Conservation (phyloP, 2,888 invertebrate species). For the Sminthurinus aureus region DNA sequence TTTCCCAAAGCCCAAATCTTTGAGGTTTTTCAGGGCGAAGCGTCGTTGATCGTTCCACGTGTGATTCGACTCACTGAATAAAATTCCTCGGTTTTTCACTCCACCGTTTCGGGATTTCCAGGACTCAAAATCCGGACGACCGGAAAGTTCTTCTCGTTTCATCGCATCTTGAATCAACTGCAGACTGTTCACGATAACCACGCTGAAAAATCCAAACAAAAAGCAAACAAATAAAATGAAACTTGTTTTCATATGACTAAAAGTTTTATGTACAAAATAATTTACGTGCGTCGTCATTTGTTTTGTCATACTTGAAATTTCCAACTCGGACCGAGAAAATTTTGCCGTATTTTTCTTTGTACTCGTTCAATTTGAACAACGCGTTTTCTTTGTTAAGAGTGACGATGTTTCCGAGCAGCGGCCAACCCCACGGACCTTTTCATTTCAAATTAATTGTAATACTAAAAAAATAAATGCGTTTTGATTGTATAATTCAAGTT, state of each 20-base stretch:
- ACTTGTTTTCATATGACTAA: slow-evolving; percentile 3
- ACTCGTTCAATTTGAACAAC: slow-evolving; percentile 44
- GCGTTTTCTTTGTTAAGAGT: slow-evolving; percentile 40
- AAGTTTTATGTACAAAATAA: too few species aligned
- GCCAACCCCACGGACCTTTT: slow-evolving; percentile 53
- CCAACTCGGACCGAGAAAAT: slow-evolving; percentile 51
- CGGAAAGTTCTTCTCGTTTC: slow-evolving; percentile 52
- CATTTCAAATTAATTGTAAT: not conserved
- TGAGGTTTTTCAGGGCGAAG: slow-evolving; percentile 25
- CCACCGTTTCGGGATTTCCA: slow-evolving; percentile 50
- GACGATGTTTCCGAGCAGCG: slow-evolving; percentile 49
- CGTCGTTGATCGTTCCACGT: slow-evolving; percentile 38
- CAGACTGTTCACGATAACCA: slow-evolving; percentile 50
- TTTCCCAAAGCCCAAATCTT: slow-evolving; percentile 53
- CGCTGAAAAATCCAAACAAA: slow-evolving; percentile 31
- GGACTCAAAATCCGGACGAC: slow-evolving; percentile 50
- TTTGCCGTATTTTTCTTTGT: slow-evolving; percentile 52
- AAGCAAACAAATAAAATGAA: slow-evolving; percentile 13
- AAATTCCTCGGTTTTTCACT: slow-evolving; percentile 49
- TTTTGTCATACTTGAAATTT: slow-evolving; percentile 50
- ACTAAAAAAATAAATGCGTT: not conserved
- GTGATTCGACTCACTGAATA: slow-evolving; percentile 44
- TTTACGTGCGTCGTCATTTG: too few species aligned
- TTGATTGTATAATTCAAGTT: too few species aligned
- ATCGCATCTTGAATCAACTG: slow-evolving; percentile 47